These are phyloP conservation scores for Apogon talboti DNA, from an alignment of 2,797 vertebrate species.

Conservation along the genomic window DNA sequence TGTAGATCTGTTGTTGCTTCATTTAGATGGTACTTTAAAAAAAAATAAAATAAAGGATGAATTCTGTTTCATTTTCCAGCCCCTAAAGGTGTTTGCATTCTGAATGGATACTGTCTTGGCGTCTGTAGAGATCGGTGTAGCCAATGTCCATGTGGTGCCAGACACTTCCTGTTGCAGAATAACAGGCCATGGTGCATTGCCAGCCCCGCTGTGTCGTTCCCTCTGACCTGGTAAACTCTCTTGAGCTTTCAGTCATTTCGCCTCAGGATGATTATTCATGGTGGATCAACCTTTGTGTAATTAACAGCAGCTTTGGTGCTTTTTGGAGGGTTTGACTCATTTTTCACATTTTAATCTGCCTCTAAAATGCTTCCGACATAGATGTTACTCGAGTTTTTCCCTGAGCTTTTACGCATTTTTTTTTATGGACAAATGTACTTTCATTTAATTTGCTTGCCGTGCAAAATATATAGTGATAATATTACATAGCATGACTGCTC, in stretches of 20 bases:
- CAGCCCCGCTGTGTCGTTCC: conserved; percentile 40
- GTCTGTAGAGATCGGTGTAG: conserved; percentile 12
- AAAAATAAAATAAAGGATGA: background rate
- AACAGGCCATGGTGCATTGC: conserved; percentile 29
- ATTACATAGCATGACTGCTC: too few relatives aligned
- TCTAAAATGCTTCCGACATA: too few relatives aligned
- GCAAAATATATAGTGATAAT: background rate
- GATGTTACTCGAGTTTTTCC: too few relatives aligned
- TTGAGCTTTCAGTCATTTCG: conserved; percentile 22
- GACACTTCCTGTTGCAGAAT: conserved; percentile 48
- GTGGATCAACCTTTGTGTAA: conserved; percentile 56
- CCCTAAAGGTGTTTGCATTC: conserved; percentile 30
- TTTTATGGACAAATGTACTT: too few relatives aligned
- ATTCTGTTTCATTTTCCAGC: conserved; percentile 8
- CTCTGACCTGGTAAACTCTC: conserved; percentile 54
- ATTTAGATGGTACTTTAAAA: background rate
- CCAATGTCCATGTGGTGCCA: conserved; percentile 43
- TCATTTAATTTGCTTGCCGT: too few relatives aligned
- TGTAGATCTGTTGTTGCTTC: background rate
- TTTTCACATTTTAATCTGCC: conserved; percentile 31
- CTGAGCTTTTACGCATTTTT: too few relatives aligned
- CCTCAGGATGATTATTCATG: conserved; percentile 48
- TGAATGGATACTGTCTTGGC: conserved; percentile 4
- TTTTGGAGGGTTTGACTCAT: conserved; percentile 30
- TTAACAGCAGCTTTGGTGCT: conserved; percentile 52